A percentile compares a stretch with the other conserved stretches of the same genome.
phyloP scores from a whole-genome alignment of 2,113 vertebrate species.

The Aplodontia rufa region DNA sequence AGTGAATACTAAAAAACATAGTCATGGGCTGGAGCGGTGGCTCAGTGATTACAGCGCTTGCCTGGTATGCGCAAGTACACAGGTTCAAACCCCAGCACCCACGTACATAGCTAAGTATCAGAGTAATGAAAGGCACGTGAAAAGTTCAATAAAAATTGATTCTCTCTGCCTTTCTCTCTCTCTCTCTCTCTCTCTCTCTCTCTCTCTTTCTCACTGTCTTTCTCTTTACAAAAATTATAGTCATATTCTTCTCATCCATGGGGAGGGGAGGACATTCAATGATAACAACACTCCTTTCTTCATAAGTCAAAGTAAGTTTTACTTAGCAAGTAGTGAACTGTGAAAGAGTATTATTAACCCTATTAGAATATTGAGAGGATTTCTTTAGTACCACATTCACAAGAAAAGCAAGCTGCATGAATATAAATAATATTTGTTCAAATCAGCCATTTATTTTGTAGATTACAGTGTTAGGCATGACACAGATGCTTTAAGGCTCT shows the following conservation, averaged over 20 bases:
- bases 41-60: too few species aligned
- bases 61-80: too few species aligned
- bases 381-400: not conserved
- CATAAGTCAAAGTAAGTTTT: not conserved
- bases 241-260: not conserved
- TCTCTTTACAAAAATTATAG: too few species aligned
- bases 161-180: too few species aligned
- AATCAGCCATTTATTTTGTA: not conserved
- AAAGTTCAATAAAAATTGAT: too few species aligned
- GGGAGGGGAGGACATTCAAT: not conserved
- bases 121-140: too few species aligned
- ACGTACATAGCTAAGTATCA: too few species aligned
- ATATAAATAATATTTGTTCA: not conserved
- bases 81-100: too few species aligned
- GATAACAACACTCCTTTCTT: not conserved
- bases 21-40: too few species aligned
- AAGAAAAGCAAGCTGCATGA: not conserved
- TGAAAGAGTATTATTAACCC: not conserved
- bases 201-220: too few species aligned
- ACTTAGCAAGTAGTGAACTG: not conserved
- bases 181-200: too few species aligned
- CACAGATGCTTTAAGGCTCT: not conserved
- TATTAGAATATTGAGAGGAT: slow-evolving; percentile 26
- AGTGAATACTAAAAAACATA: not conserved
- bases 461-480: not conserved